Evolutionary conservation across 92 coral and sea anemone species (phyloP), one percentile per base, ranked within the genome.

Genomic region (Parazoanthus swiftii): DNA sequence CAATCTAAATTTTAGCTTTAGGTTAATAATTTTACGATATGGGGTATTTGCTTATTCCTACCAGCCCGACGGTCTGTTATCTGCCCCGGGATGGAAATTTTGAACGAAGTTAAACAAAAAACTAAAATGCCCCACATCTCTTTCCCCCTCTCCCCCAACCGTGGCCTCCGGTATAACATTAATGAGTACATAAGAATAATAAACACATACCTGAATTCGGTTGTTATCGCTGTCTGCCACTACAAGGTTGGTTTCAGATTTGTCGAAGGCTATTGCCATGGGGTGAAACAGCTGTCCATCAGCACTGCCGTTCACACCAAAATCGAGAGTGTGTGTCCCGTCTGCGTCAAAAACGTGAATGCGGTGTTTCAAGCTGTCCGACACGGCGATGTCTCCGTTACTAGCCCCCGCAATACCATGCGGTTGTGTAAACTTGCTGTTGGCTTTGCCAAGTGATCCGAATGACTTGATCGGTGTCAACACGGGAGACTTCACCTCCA

Each of bases 221-320:
- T 95, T 95, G 82, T 95, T 95, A 78, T 95, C 98, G 59, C 98
- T 95, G 91, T 95, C 98, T 23, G 98, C 89, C 4, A 92, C 93
- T 2, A 91, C 89, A 56, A 95, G 77, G 81, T 84, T 68, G 77
- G 70, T 86, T 76, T 93, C 94, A 10, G 93, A 88, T 72, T 89
- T 92, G 89, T 95, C 94, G 80, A 95, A 92, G 25, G 96, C 94
- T 78, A 95, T 92, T 13, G 98, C 85, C 98, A 95, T 95, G 35
- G 98, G 98, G 89, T 95, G 98, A 82, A 91, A 89, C 50, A 95
- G 88, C 81, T 89, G 86, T 20, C 98, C 98, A 89, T 95, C 96
- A 29, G 89, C 89, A 18, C 81, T 90, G 14, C 98, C 98, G 79
- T 95, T 94, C 37, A 85, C 91, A 29, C 98, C 98, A 74, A 95